phyloP scores from a whole-genome alignment of 2,888 invertebrate genomes.

The Eremobia ochroleuca region DNA sequence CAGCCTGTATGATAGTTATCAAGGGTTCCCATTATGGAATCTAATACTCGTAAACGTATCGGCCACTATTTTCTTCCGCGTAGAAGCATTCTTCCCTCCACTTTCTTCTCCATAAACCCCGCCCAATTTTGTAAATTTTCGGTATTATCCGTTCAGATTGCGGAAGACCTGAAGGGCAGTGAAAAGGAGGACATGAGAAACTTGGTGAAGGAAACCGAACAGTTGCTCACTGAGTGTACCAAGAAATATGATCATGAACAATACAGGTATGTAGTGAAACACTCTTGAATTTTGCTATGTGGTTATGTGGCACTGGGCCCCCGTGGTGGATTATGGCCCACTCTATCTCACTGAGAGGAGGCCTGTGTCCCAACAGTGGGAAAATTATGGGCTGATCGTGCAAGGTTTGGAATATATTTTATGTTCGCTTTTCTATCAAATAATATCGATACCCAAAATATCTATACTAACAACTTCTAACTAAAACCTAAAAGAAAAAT shows the following conservation, averaged over 20 bases:
- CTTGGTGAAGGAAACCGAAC: slow-evolving; percentile 77
- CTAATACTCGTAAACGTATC: neutral
- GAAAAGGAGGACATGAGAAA: slow-evolving; percentile 82
- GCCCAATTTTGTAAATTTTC: neutral
- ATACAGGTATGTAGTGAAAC: slow-evolving; percentile 73
- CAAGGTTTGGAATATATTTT: neutral
- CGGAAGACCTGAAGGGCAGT: slow-evolving; percentile 75
- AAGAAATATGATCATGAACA: slow-evolving; percentile 79
- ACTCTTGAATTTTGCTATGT: neutral
- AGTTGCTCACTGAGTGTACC: slow-evolving; percentile 77
- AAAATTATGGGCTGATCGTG: neutral
- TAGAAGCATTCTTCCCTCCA: neutral
- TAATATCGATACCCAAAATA: neutral
- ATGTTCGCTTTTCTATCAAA: neutral
- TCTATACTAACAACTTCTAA: neutral
- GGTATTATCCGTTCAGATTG: slow-evolving; percentile 70
- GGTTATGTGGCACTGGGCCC: neutral
- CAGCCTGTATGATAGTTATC: neutral
- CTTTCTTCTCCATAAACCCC: no score
- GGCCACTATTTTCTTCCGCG: neutral
- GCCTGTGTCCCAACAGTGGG: neutral
- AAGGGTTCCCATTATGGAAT: neutral
- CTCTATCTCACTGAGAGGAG: neutral
- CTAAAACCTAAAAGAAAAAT: neutral
- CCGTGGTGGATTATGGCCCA: no score